Base-by-base conservation (phyloP, 1,140 invertebrate genomes). In the Sminthurinus signatus region DNA sequence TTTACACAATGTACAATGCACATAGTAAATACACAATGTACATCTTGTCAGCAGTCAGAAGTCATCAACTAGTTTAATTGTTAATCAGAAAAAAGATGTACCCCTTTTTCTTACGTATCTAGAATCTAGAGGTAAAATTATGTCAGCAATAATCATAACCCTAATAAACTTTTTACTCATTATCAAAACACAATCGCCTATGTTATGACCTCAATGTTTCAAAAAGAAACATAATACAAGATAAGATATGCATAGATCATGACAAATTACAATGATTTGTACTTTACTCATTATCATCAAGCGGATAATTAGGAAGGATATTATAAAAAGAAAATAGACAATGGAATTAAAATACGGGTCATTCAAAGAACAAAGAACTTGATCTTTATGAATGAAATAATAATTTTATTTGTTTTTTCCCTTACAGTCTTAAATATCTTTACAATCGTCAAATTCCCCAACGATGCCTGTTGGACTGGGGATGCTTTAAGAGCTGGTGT, bases 381-480 rank as follows among this genome's bases (percentile, higher is more conserved):
- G 21, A 10, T 48, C 5, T 14, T 48, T 14, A 23, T 48, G 10
- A 12, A 48, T 10, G 10, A 54, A n/a, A n/a, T n/a, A n/a, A n/a
- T n/a, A n/a, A n/a, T n/a, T n/a, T n/a, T n/a, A n/a, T n/a, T 28
- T 31, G 23, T 12, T 60, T 60, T 60, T 59, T 60, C 36, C 12
- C 27, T 73, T 73, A 28, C 64, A 75, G 74, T 75, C 43, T 60
- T 75, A 56, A 75, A 74, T 28, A 70, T 75, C 29, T 75, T 75
- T 55, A 75, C 74, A 23, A 73, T 75, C 59, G 73, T 75, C 28
- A 74, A 70, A 60, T 75, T 75, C 60, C 70, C 72, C 5, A 75
- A 75, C 66, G 74, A 75, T 48, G 72, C 73, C 19, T 75, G 74
- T 48, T 69, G 66, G 63, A 73, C 73, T 8, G 67, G 67, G 23